Base-by-base conservation (phyloP, 2,888 invertebrate species). In the Rhodophaea formosa region DNA sequence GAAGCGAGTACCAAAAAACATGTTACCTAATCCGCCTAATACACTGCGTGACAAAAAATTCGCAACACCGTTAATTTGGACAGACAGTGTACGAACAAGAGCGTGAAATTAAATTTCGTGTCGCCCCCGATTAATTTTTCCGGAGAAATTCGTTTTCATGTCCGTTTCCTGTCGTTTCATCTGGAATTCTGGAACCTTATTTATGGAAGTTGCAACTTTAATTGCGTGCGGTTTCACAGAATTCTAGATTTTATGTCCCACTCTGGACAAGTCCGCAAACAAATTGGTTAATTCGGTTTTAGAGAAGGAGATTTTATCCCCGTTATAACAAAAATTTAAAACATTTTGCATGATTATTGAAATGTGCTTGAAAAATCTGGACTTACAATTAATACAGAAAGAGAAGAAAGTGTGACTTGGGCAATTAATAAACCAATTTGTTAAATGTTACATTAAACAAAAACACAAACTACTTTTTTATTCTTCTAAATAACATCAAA, bases 51-150 rank as follows among this genome's bases (percentile, higher is more conserved):
- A 67, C 64, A 72, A 80, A 79, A 80, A 82, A 78, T 74, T 79
- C 75, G 70, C 72, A 78, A 72, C 69, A 66, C 72, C 73, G 73
- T 80, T 82, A 83, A 84, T 85, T 84, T 83, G 78, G 74, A 73
- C 80, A 67, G 75, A 72, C 74, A 67, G 66, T 66, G 67, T 72
- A 71, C 70, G 70, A 67, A 84, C 86, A 86, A 74, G 84, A 72
- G 74, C 74, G 74, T 73, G 77, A 80, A 82, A 87, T 88, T 87
- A 88, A 88, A 86, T 84, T 86, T 82, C 79, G 82, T 75, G 78
- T 71, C 77, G 75, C 68, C 73, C 77, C 66, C 79, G 77, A 82
- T 85, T 83, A 83, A 80, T 76, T 84, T 83, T 80, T 72, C 75
- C 76, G 63, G 79, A 77, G 79, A 79, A 84, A 79, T 79, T 77